phyloP scores from a whole-genome alignment of 2,113 vertebrate species.

The Lagopus leucura region DNA sequence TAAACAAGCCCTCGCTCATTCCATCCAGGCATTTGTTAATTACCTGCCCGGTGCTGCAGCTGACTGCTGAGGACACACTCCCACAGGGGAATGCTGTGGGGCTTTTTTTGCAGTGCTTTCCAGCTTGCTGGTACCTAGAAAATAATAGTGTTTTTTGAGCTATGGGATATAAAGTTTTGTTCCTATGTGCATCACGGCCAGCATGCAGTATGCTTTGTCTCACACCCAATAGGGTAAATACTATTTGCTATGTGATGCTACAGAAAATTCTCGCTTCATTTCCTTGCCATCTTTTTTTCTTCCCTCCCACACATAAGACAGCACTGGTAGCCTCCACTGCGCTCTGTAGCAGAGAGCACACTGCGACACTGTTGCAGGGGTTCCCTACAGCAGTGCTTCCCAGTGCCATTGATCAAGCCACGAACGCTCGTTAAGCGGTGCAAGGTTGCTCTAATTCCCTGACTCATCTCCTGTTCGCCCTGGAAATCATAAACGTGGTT shows the following conservation, averaged over 20 bases:
- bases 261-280: neutral
- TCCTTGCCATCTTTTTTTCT: neutral
- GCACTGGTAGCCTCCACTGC: neutral
- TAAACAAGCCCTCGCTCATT: conserved; percentile 36
- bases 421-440: conserved; percentile 47
- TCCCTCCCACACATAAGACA: neutral
- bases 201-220: neutral
- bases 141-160: neutral
- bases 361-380: conserved; percentile 69
- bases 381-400: conserved; percentile 62
- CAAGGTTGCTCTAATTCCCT: conserved; percentile 68
- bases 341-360: neutral
- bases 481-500: conserved; percentile 54
- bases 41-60: neutral
- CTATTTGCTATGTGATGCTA: neutral
- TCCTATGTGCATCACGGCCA: neutral
- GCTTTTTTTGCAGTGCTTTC: neutral
- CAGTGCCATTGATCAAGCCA: conserved; percentile 64
- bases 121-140: neutral
- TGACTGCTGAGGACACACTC: neutral
- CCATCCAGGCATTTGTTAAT: conserved; percentile 34
- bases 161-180: neutral
- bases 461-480: conserved; percentile 66
- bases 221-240: neutral
- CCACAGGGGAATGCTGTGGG: neutral